Conservation (phyloP, 1,140 invertebrate species). For the Oreohelix idahoensis region DNA sequence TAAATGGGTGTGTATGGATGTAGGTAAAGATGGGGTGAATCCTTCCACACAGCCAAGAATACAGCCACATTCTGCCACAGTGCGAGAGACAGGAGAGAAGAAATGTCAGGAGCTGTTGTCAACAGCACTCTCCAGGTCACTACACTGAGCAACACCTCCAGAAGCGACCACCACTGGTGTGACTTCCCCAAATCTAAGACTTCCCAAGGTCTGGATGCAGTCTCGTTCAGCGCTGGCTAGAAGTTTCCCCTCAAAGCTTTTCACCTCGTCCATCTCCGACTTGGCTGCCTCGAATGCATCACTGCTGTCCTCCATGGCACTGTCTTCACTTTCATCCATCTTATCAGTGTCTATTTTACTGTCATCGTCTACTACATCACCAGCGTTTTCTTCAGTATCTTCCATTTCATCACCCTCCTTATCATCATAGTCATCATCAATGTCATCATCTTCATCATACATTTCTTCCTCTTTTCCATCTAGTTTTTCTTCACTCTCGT, state of each 20-base stretch:
- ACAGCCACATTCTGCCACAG: constrained; percentile 2
- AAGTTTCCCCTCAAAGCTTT: background rate
- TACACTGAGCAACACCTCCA: background rate
- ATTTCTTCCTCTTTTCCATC: constrained; percentile 23
- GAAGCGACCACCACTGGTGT: background rate
- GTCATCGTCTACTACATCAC: constrained; percentile 21
- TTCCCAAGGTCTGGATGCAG: background rate
- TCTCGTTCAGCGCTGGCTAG: background rate
- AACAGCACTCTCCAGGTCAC: constrained; percentile 15
- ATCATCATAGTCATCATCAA: constrained; percentile 31
- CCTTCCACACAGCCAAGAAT: constrained; percentile 5
- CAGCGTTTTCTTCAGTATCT: constrained; percentile 5
- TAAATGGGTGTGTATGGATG: background rate
- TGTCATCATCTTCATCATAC: constrained; percentile 31
- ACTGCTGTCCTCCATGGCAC: background rate
- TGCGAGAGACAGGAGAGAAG: background rate
- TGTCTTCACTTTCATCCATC: constrained; percentile 27
- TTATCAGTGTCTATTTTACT: background rate
- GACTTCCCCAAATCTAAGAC: background rate
- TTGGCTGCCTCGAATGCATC: background rate
- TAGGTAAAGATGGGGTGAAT: background rate
- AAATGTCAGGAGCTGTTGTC: constrained; percentile 14
- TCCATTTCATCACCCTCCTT: constrained; percentile 3
- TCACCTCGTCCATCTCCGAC: too few relatives aligned
- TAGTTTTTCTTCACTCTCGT: constrained; percentile 22